Evolutionary conservation across 2,797 vertebrate genomes (phyloP).

Genomic region (Helarctos malayanus): DNA sequence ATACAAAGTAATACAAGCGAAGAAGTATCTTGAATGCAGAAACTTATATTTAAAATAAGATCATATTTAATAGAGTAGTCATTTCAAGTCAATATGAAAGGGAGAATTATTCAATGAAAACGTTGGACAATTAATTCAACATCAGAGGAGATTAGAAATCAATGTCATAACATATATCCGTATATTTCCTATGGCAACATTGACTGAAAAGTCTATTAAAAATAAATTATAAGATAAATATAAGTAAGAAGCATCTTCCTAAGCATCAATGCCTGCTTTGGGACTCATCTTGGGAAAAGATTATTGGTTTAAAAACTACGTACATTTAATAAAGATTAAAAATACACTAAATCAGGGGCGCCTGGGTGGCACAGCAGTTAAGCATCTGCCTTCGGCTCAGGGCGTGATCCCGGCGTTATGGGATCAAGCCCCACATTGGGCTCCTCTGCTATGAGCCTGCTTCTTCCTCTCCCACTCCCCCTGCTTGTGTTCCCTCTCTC

Average conservation of each 20-base stretch:
- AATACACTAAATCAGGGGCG: background rate
- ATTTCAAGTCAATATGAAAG: constrained; percentile 15
- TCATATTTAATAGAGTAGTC: background rate
- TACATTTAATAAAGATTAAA: background rate
- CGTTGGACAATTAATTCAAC: background rate
- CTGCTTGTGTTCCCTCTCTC: too few relatives aligned
- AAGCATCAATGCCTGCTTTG: background rate
- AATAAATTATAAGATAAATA: background rate
- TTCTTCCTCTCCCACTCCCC: too few relatives aligned
- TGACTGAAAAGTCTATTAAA: background rate
- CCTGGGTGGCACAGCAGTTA: too few relatives aligned
- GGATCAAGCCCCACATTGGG: too few relatives aligned
- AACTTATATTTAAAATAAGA: background rate
- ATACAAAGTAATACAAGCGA: background rate
- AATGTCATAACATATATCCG: background rate
- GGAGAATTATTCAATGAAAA: background rate
- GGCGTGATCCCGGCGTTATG: too few relatives aligned
- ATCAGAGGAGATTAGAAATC: background rate
- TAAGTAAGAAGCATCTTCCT: background rate
- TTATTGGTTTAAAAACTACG: background rate
- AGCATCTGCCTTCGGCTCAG: too few relatives aligned
- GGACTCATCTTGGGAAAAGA: background rate
- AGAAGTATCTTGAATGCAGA: background rate
- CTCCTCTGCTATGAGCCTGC: too few relatives aligned
- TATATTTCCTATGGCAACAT: background rate